A percentile compares a stretch with the other conserved stretches of the same genome.
These are phyloP conservation scores for Drosophila paulistorum DNA, from an alignment of 1,140 invertebrate species.

Conservation along the genomic window DNA sequence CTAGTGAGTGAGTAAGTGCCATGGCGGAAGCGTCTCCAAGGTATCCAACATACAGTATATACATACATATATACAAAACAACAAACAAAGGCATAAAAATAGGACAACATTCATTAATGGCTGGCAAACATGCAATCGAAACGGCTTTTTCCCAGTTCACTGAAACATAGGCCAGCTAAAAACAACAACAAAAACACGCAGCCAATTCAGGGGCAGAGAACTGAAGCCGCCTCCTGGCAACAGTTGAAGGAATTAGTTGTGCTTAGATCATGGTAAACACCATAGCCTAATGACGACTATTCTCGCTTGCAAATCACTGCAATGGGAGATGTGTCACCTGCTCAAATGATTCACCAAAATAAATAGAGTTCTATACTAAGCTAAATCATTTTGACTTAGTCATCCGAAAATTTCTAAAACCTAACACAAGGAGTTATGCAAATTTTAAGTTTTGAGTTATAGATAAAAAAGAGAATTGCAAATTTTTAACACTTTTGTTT, in stretches of 20 bases:
- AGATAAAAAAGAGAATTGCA: too few relatives aligned
- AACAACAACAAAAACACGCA: background rate
- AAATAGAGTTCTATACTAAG: too few relatives aligned
- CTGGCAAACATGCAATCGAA: slow-evolving; percentile 44
- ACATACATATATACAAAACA: background rate
- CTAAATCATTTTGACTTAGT: too few relatives aligned
- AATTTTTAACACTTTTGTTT: too few relatives aligned
- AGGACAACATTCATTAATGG: slow-evolving; percentile 41
- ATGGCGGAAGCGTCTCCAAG: slow-evolving; percentile 24
- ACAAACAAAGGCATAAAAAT: slow-evolving; percentile 20
- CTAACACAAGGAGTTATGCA: too few relatives aligned
- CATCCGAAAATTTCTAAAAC: too few relatives aligned
- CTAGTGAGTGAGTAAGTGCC: background rate
- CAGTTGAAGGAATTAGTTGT: slow-evolving; percentile 35
- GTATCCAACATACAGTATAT: slow-evolving; percentile 8
- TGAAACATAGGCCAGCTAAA: background rate
- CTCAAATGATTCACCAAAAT: too few relatives aligned
- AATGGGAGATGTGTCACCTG: background rate
- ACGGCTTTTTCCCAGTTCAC: slow-evolving; percentile 39
- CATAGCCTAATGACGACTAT: background rate
- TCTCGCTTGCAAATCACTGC: background rate
- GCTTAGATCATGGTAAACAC: background rate
- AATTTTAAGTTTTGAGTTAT: too few relatives aligned
- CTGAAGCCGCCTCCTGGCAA: slow-evolving; percentile 25
- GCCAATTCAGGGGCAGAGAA: background rate